Evolutionary conservation across 2,113 vertebrate genomes (phyloP).

Genomic region (Promerops cafer): DNA sequence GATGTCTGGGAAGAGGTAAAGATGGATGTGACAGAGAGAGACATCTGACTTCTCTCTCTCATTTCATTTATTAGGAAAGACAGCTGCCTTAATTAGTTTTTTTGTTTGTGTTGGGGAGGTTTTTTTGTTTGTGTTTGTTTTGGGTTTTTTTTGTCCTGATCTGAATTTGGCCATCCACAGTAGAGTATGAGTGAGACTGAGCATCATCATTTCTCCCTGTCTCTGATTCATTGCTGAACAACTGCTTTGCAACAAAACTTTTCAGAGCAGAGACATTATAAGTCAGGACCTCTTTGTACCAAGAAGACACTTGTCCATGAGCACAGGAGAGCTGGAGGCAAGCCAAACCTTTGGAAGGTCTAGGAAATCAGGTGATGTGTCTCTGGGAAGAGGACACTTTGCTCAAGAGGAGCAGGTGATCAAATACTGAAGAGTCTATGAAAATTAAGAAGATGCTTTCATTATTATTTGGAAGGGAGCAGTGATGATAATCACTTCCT

Average conservation of each 20-base stretch:
- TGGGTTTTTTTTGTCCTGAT: background rate
- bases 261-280: background rate
- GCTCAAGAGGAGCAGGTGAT: background rate
- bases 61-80: background rate
- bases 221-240: background rate
- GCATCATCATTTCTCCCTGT: background rate
- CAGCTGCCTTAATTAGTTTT: background rate
- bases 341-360: background rate
- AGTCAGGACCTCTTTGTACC: background rate
- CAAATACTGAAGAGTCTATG: background rate
- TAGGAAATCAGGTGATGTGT: background rate
- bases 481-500: background rate
- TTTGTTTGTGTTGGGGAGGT: accelerated
- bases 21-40: background rate
- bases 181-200: background rate
- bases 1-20: background rate
- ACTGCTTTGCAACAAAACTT: background rate
- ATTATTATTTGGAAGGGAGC: background rate
- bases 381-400: background rate
- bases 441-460: background rate
- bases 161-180: background rate
- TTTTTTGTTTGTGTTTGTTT: background rate
- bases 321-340: background rate
- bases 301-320: background rate
- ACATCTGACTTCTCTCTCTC: background rate